phyloP scores from a whole-genome alignment of 2,113 vertebrate genomes.

The Halichoerus grypus region DNA sequence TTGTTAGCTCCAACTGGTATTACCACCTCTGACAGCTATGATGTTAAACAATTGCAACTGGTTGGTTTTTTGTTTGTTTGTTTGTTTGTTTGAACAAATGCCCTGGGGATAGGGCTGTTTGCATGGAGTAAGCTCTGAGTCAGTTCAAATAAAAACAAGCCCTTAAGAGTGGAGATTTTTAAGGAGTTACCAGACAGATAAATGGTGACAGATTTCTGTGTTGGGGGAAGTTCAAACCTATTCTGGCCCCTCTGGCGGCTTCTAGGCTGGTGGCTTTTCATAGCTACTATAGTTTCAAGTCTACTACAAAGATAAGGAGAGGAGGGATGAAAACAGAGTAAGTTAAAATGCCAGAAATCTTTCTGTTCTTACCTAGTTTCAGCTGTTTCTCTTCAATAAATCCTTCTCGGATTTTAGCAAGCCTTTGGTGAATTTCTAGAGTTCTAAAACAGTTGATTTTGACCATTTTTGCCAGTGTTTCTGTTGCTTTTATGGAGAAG shows the following conservation, averaged over 20 bases:
- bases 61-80: neutral
- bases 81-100: neutral
- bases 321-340: neutral
- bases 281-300: neutral
- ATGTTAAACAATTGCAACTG: neutral
- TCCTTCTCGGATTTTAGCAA: neutral
- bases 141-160: slow-evolving; percentile 42
- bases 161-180: neutral
- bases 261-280: neutral
- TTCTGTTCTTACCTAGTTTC: neutral
- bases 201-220: neutral
- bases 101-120: neutral
- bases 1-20: neutral
- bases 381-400: neutral
- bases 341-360: neutral
- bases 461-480: slow-evolving; percentile 6
- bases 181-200: neutral
- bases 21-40: neutral
- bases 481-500: neutral
- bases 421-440: neutral
- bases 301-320: neutral
- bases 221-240: neutral
- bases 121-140: neutral
- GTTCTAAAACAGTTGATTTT: slow-evolving; percentile 21
- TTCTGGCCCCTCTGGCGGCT: neutral